Evolutionary conservation across 2,888 invertebrate genomes (phyloP).

Genomic region (Idaea aversata): DNA sequence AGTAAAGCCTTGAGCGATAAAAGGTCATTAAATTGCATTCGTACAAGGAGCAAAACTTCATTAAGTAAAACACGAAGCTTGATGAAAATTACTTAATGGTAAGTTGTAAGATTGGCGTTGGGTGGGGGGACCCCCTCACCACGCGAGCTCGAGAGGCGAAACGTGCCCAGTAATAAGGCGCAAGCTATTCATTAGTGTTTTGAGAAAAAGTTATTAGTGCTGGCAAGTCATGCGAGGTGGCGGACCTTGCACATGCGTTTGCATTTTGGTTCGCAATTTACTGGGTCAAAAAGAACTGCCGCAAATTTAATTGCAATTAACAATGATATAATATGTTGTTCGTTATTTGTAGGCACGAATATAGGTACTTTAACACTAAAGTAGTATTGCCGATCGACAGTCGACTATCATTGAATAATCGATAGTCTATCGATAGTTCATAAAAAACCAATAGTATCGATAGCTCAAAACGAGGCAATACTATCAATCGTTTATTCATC

Average conservation of each 20-base stretch:
- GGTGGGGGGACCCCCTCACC: constrained; percentile 30
- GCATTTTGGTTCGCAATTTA: constrained; percentile 65
- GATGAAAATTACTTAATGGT: constrained; percentile 66
- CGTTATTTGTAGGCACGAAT: constrained; percentile 3
- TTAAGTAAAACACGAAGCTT: constrained; percentile 61
- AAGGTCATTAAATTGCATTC: constrained; percentile 34
- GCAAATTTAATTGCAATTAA: background rate
- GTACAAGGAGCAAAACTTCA: constrained; percentile 36
- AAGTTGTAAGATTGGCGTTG: constrained; percentile 60
- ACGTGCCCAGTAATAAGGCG: constrained; percentile 75
- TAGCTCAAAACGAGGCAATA: too few relatives aligned
- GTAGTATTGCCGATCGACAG: too few relatives aligned
- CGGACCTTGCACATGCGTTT: constrained; percentile 59
- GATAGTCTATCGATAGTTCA: too few relatives aligned
- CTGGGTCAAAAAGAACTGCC: constrained; percentile 46
- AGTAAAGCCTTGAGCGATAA: constrained; percentile 21
- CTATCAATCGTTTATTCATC: too few relatives aligned
- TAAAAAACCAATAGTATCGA: too few relatives aligned
- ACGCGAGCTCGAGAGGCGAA: constrained; percentile 53
- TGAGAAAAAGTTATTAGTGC: constrained; percentile 73
- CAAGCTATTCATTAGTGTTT: constrained; percentile 77
- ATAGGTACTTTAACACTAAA: too few relatives aligned
- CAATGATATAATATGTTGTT: constrained; percentile 2
- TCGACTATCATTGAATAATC: too few relatives aligned
- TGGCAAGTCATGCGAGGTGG: constrained; percentile 55